phyloP scores from a whole-genome alignment of 2,113 vertebrate genomes.

The Grallaria varia region DNA sequence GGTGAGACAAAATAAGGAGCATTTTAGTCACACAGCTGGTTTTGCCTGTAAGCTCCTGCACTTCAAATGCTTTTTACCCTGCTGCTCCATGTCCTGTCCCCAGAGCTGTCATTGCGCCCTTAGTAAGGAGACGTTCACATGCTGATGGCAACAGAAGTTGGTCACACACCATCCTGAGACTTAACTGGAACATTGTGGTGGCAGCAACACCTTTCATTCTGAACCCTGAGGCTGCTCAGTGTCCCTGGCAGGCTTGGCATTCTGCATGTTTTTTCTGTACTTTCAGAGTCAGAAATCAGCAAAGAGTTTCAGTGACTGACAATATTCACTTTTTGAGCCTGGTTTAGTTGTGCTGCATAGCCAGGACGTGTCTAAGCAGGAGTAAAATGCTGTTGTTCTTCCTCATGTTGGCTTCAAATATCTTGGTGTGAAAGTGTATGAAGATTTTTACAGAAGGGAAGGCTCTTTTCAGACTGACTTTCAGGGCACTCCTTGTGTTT shows the following conservation, averaged over 20 bases:
- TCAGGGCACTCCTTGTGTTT: not conserved
- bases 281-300: not conserved
- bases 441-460: not conserved
- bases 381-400: not conserved
- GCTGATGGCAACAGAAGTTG: not conserved
- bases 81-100: not conserved
- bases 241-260: not conserved
- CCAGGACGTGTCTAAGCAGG: not conserved
- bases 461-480: not conserved
- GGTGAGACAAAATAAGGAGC: not conserved
- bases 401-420: not conserved
- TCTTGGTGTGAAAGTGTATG: not conserved
- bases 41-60: not conserved
- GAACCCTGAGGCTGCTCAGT: not conserved
- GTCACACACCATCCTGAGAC: not conserved
- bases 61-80: not conserved
- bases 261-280: not conserved
- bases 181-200: not conserved
- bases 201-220: not conserved
- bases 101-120: not conserved
- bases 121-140: accelerated
- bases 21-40: not conserved
- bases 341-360: constrained; percentile 33
- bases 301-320: constrained; percentile 2
- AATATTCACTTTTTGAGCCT: constrained; percentile 11